Conservation (phyloP, 2,113 vertebrate species). For the Narcine bancroftii region DNA sequence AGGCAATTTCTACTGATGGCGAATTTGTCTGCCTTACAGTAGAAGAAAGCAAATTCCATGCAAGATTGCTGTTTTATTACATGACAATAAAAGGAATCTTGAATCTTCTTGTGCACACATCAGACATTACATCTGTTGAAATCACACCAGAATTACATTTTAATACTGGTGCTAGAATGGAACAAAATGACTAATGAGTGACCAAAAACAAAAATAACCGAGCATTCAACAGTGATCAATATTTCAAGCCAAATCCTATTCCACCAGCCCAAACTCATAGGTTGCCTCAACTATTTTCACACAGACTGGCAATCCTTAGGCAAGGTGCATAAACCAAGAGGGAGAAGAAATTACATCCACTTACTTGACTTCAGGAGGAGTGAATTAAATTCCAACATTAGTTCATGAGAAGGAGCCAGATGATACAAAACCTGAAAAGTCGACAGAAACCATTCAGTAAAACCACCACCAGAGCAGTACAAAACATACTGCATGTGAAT, state of each 20-base stretch:
- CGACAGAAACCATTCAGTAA: constrained; percentile 38
- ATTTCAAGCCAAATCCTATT: neutral
- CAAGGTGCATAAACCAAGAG: neutral
- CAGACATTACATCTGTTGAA: too few species aligned
- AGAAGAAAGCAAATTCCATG: too few species aligned
- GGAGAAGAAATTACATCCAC: neutral
- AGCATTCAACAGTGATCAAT: neutral
- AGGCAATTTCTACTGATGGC: too few species aligned
- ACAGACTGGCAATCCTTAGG: neutral
- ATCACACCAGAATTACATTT: too few species aligned
- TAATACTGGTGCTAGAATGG: too few species aligned
- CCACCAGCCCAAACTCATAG: neutral
- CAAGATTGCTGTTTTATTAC: too few species aligned
- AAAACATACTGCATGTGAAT: neutral
- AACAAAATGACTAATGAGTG: too few species aligned
- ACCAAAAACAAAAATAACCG: too few species aligned
- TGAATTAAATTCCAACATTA: constrained; percentile 77
- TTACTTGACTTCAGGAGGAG: constrained; percentile 75
- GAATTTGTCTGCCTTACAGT: too few species aligned
- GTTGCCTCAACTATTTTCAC: neutral
- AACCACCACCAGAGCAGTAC: neutral
- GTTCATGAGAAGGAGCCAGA: constrained; percentile 76
- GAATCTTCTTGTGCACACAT: too few species aligned
- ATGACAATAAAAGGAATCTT: too few species aligned
- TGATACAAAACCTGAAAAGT: constrained; percentile 61